Conservation (phyloP, 2,113 vertebrate species). For the Caretta caretta region DNA sequence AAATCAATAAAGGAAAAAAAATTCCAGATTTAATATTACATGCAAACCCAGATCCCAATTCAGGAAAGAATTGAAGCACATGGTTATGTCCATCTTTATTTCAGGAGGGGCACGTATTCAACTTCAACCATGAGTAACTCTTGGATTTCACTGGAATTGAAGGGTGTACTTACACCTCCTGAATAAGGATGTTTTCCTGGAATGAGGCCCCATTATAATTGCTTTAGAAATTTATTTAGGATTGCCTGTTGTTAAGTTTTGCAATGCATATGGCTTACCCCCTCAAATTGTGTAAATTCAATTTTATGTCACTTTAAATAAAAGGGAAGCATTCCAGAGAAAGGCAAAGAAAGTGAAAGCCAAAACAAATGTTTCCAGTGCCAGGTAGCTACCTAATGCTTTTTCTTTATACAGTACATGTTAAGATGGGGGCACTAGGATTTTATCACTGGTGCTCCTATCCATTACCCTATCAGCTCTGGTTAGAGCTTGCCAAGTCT, state of each 20-base stretch:
- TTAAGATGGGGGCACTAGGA: neutral
- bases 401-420: neutral
- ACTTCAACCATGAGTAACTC: neutral
- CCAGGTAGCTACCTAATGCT: neutral
- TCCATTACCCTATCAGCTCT: accelerated
- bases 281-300: neutral
- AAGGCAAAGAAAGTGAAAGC: neutral
- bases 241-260: neutral
- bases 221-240: neutral
- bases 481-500: neutral
- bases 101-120: neutral
- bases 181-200: neutral
- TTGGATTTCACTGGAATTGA: neutral
- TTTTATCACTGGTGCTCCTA: neutral
- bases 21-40: neutral
- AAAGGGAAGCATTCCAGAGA: neutral
- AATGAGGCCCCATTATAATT: neutral
- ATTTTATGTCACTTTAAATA: neutral
- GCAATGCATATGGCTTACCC: neutral
- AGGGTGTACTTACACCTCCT: neutral
- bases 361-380: neutral
- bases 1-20: neutral
- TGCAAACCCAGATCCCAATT: neutral
- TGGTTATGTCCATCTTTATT: neutral
- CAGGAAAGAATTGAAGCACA: neutral